Conservation (phyloP, 2,888 invertebrate genomes). For the Trileptium ribeirensis region DNA sequence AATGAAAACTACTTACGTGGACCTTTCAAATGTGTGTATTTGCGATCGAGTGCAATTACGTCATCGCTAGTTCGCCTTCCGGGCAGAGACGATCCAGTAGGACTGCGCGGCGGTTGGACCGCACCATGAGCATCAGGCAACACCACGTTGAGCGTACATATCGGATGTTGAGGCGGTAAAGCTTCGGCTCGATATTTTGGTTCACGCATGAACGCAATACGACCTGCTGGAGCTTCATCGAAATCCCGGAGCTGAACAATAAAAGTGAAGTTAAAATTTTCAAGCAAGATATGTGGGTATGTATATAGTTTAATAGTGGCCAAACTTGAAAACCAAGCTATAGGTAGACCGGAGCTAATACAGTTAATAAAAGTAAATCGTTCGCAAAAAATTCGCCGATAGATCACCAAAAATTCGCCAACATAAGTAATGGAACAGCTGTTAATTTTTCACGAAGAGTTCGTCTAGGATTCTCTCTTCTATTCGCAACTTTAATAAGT, state of each 20-base stretch:
- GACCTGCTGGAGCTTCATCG: slow-evolving; percentile 69
- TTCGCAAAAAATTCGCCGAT: no score
- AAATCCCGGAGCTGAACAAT: slow-evolving; percentile 42
- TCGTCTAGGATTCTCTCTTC: no score
- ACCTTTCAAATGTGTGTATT: slow-evolving; percentile 60
- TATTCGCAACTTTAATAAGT: no score
- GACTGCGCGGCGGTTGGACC: not conserved
- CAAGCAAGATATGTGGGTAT: not conserved
- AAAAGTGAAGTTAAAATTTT: not conserved
- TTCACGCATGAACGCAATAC: slow-evolving; percentile 93
- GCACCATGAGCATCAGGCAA: slow-evolving; percentile 72
- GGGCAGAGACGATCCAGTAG: not conserved
- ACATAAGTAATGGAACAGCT: no score
- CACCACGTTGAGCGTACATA: slow-evolving; percentile 90
- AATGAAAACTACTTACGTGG: slow-evolving; percentile 55
- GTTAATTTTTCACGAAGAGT: no score
- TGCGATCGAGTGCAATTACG: slow-evolving; percentile 58
- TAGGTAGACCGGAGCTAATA: slow-evolving; percentile 65
- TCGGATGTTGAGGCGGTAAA: slow-evolving; percentile 69
- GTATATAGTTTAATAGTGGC: not conserved
- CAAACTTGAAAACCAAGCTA: not conserved
- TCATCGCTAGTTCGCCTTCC: slow-evolving; percentile 56
- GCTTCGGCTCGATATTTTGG: slow-evolving; percentile 81
- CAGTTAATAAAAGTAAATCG: no score
- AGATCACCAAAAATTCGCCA: slow-evolving; percentile 31